Evolutionary conservation across 2,797 vertebrate genomes (phyloP), one percentile per base, ranked within the genome.

Genomic region (Myripristis murdjan): DNA sequence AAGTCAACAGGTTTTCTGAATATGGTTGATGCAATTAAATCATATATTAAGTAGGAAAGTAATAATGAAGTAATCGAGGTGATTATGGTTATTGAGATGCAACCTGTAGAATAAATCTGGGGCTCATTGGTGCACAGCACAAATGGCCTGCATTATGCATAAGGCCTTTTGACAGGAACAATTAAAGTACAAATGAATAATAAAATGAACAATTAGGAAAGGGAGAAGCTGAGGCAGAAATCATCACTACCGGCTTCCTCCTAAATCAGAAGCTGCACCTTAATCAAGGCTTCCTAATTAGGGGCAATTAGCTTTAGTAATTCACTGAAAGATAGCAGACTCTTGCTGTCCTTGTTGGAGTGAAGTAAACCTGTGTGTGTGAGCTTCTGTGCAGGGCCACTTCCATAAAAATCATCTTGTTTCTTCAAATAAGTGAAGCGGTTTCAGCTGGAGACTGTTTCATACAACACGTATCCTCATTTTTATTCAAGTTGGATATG

Each of bases 261-360:
- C 77, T 79, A 90, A 93, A 92, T 93, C 85, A 90, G 75, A 90
- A 83, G 68, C 83, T 77, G 87, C 84, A 91, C 89, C 86, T 92
- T 88, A 89, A 94, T 92, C 91, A 92, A 82, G 79, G 69, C 83
- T 79, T 78, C 70, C 82, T 92, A 83, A 92, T 95, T 89, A 91
- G 75, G 73, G 80, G 73, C 82, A 93, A 94, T 95, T 93, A 93
- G 71, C 74, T 74, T 59, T 77, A 82, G 73, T 92, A 74, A 91
- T 88, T 84, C 80, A 80, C 63, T 64, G 65, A 82, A 57, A 81
- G 74, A 78, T 35, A 75, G 77, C 86, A 89, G 79, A 81, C 81
- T 63, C 69, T 70, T 44, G 8, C 52, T 66, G 81, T 75, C 55
- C 75, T 68, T 70, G 75, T 79, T 52, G 18, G 28, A 71, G 70